phyloP scores from a whole-genome alignment of 1,140 invertebrate genomes.

The Eueides isabella region DNA sequence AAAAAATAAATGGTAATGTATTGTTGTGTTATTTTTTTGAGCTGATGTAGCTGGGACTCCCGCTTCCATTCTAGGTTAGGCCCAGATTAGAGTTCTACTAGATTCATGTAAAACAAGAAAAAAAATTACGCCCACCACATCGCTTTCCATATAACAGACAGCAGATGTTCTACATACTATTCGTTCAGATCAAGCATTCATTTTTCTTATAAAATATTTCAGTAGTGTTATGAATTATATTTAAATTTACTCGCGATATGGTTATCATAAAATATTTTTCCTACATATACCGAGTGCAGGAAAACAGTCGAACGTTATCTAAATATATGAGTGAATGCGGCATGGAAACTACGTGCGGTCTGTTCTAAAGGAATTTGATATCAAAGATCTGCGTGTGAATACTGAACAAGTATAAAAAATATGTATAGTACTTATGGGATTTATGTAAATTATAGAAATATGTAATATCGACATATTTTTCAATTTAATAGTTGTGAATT shows the following conservation, averaged over 20 bases:
- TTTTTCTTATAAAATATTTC: conserved; percentile 6
- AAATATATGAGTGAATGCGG: conserved; percentile 69
- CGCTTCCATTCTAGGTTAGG: too few relatives aligned
- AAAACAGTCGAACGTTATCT: conserved; percentile 71
- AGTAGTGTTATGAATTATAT: not conserved
- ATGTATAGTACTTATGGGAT: not conserved
- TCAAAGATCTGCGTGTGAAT: conserved; percentile 60
- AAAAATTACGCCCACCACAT: too few relatives aligned
- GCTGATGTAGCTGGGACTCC: too few relatives aligned
- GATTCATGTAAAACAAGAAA: too few relatives aligned
- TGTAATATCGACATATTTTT: too few relatives aligned
- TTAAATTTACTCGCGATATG: conserved; percentile 14
- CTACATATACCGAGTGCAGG: conserved; percentile 53
- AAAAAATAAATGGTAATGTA: too few relatives aligned
- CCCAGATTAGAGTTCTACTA: too few relatives aligned
- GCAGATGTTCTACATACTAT: not conserved
- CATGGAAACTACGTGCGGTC: conserved; percentile 58
- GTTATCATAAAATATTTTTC: conserved; percentile 62
- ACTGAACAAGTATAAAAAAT: not conserved
- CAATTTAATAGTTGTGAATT: too few relatives aligned
- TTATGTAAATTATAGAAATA: not conserved
- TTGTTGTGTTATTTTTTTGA: too few relatives aligned
- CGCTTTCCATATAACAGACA: not conserved
- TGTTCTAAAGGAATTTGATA: conserved; percentile 75
- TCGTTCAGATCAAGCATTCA: not conserved